These are phyloP conservation scores for Syngnathus scovelli DNA, from an alignment of 2,113 vertebrate species.

Conservation along the genomic window DNA sequence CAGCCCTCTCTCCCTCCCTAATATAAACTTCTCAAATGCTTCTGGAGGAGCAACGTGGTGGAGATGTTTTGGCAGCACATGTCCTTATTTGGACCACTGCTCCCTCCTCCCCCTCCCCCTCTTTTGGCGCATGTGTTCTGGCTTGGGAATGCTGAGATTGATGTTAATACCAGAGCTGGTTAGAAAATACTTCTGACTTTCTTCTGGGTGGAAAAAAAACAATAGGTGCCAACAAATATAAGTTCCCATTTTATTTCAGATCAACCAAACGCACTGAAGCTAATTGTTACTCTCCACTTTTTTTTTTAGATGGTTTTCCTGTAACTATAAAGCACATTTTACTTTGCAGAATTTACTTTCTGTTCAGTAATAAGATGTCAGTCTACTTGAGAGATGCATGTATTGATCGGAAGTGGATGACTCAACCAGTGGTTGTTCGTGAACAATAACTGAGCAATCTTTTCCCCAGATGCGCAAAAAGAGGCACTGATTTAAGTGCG, in stretches of 20 bases:
- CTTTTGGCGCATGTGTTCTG: conserved; percentile 31
- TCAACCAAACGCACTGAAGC: conserved; percentile 46
- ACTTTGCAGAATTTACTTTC: background rate
- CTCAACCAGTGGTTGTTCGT: background rate
- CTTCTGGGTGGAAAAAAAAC: conserved; percentile 52
- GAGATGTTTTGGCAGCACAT: conserved; percentile 48
- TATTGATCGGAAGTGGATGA: background rate
- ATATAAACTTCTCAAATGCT: conserved; percentile 57
- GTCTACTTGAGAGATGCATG: background rate
- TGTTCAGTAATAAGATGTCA: background rate
- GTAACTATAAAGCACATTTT: conserved; percentile 5
- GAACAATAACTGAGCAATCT: background rate
- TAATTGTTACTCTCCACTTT: conserved; percentile 36
- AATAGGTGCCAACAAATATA: conserved; percentile 46
- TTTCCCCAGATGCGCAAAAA: background rate
- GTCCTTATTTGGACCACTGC: conserved; percentile 82
- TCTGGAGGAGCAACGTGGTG: conserved; percentile 66
- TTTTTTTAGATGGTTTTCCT: conserved; percentile 37
- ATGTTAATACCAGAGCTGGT: conserved; percentile 67
- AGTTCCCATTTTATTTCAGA: background rate
- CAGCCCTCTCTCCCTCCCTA: conserved; percentile 26
- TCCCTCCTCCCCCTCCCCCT: background rate
- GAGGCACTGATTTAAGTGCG: background rate
- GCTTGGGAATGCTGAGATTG: conserved; percentile 61
- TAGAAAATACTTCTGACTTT: conserved; percentile 55